Base-by-base conservation (phyloP, 2,888 invertebrate species). In the Coenonympha glycerion region DNA sequence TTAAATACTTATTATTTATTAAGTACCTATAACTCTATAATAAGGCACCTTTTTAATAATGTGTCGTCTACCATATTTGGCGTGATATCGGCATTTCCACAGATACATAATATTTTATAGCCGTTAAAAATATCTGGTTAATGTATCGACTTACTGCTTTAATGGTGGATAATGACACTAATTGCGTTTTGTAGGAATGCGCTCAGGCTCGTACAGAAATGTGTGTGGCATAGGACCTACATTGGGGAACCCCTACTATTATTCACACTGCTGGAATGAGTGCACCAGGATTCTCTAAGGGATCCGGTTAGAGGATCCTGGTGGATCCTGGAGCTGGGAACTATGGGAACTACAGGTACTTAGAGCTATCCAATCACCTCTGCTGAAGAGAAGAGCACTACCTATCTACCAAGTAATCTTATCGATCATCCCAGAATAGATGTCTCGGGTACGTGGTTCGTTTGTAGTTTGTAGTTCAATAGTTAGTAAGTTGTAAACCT, bases 181-280 rank as follows among this genome's bases (percentile, higher is more conserved):
- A 60, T 60, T 61, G 58, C 54, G 57, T 45, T 56, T 54, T 55
- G 52, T 49, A 53, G 46, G 56, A 59, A 59, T 57, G 49, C 49
- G 34, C 42, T 50, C 37, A 41, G 26, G 47, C n/a, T 11, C 31
- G 33, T 5, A 34, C 11, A 15, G 53, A 18, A n/a, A 28, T 22
- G 26, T 34, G 49, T 55, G 55, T 55, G 53, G 55, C 37, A 49
- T 49, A 33, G 42, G 39, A 47, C 45, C 44, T 41, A 46, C 46
- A 30, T 45, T 19, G 8, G 16, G 33, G 15, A 40, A 15, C 50
- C 52, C 52, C 40, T 58, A 60, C 60, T 22, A 51, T 47, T 42
- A 28, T 37, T 46, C 8, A 6, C 24, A 24, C 24, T 3, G 24
- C 6, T 9, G 3, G 9, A 9, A 24, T 24, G 3, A 8, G 9